Conservation (phyloP, 2,888 invertebrate genomes). For the Micropterix aruncella region DNA sequence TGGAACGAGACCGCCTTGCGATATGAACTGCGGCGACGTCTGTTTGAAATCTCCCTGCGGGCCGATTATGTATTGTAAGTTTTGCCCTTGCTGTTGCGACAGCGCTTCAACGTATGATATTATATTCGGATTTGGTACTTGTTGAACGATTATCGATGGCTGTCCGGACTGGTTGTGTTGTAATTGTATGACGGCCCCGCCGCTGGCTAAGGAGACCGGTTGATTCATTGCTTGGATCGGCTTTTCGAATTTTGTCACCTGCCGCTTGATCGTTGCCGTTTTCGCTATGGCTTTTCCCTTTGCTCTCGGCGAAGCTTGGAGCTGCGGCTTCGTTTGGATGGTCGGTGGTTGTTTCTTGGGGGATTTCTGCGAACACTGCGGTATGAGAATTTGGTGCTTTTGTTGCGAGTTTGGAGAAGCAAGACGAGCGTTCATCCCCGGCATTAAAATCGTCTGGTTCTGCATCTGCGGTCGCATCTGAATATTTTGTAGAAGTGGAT, state of each 20-base stretch:
- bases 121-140: constrained; percentile 42
- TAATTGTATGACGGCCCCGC: constrained; percentile 40
- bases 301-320: constrained; percentile 29
- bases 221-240: constrained; percentile 34
- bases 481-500: constrained; percentile 29
- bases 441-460: constrained; percentile 33
- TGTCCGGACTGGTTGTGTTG: constrained; percentile 40
- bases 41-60: constrained; percentile 45
- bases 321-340: constrained; percentile 37
- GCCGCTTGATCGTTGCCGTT: constrained; percentile 31
- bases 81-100: constrained; percentile 55
- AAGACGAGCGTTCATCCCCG: constrained; percentile 32
- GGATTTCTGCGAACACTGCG: constrained; percentile 29
- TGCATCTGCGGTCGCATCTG: constrained; percentile 34
- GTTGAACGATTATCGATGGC: constrained; percentile 57
- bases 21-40: constrained; percentile 38
- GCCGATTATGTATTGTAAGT: constrained; percentile 60
- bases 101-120: constrained; percentile 56
- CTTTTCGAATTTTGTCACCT: constrained; percentile 35
- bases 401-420: constrained; percentile 29
- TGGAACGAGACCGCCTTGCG: constrained; percentile 37
- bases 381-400: constrained; percentile 33
- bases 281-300: constrained; percentile 34
- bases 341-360: constrained; percentile 33
- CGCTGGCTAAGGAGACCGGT: constrained; percentile 24